phyloP scores from a whole-genome alignment of 2,888 invertebrate species.

The Heliconius aoede region DNA sequence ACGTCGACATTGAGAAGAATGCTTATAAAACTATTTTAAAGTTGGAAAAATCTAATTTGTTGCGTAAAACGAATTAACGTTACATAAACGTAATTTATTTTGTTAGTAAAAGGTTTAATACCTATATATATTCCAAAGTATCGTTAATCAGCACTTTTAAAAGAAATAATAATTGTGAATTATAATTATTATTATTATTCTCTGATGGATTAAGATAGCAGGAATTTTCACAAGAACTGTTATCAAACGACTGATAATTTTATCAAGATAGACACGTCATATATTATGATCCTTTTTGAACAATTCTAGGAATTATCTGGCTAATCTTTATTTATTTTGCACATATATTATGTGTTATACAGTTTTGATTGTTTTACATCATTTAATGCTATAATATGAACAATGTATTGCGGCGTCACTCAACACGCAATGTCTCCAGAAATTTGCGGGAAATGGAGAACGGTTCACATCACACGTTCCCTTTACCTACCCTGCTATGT shows the following conservation, averaged over 20 bases:
- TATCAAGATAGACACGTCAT: conserved; percentile 25
- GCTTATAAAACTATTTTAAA: not conserved
- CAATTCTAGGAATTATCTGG: conserved; percentile 12
- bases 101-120: not conserved
- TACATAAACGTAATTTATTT: not conserved
- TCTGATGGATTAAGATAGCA: conserved; percentile 3
- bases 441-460: too few relatives aligned
- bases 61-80: too few relatives aligned
- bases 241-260: conserved; percentile 24
- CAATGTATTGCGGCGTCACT: not conserved
- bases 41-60: too few relatives aligned
- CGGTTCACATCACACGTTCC: too few relatives aligned
- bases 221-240: conserved; percentile 9
- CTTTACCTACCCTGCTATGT: too few relatives aligned
- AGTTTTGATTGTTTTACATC: not conserved
- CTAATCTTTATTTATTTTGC: not conserved
- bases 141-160: not conserved
- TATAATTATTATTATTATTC: conserved; percentile 4
- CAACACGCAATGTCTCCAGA: too few relatives aligned
- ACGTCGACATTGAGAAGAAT: not conserved
- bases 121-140: not conserved
- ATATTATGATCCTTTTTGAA: conserved; percentile 11
- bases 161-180: not conserved
- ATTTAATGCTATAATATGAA: conserved; percentile 37
- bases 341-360: not conserved